phyloP scores from a whole-genome alignment of 2,888 invertebrate species.

The Diplazon laetatorius region DNA sequence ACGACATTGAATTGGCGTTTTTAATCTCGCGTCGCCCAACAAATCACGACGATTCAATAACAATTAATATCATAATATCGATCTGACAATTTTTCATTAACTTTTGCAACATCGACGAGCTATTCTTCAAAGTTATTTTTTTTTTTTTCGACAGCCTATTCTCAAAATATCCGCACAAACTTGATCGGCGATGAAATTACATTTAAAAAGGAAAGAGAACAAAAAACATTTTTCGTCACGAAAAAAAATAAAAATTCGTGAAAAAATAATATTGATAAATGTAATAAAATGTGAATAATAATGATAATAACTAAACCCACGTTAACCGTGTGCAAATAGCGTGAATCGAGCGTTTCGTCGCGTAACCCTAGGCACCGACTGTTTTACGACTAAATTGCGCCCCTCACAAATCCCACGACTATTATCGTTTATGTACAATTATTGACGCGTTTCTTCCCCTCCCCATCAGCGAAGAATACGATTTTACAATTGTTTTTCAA shows the following conservation, averaged over 20 bases:
- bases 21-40: slow-evolving; percentile 18
- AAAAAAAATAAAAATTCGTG: slow-evolving; percentile 19
- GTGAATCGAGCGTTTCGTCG: slow-evolving; percentile 40
- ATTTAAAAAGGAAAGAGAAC: not conserved
- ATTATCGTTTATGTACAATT: slow-evolving; percentile 65
- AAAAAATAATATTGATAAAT: slow-evolving; percentile 14
- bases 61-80: slow-evolving; percentile 6
- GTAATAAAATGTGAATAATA: slow-evolving; percentile 1
- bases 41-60: not conserved
- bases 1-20: too few relatives aligned
- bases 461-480: slow-evolving; percentile 46
- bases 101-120: slow-evolving; percentile 15
- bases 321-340: slow-evolving; percentile 36
- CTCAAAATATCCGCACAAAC: not conserved
- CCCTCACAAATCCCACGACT: slow-evolving; percentile 30
- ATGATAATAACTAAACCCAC: not conserved
- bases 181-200: not conserved
- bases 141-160: too few relatives aligned
- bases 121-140: too few relatives aligned
- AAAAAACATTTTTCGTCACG: not conserved
- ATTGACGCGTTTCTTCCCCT: slow-evolving; percentile 41
- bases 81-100: slow-evolving; percentile 1
- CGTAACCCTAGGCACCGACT: slow-evolving; percentile 24
- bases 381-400: slow-evolving; percentile 6
- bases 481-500: slow-evolving; percentile 56